These are phyloP conservation scores for Oreochromis aureus DNA, from an alignment of 2,113 vertebrate species.

Conservation along the genomic window DNA sequence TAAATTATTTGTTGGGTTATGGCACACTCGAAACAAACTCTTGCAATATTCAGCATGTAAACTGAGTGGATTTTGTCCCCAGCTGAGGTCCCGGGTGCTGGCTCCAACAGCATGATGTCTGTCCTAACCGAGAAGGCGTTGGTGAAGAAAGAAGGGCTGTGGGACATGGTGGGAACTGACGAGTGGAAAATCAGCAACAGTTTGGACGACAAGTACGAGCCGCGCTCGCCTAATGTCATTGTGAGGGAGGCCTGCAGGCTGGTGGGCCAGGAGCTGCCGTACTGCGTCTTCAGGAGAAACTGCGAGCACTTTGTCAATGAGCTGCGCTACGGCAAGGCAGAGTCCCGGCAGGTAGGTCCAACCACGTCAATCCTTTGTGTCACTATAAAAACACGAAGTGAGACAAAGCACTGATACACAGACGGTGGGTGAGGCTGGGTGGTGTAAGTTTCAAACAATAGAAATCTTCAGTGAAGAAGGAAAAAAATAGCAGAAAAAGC, in stretches of 20 bases:
- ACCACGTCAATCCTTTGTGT: background rate
- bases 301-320: constrained; percentile 79
- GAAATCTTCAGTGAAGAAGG: background rate
- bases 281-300: constrained; percentile 59
- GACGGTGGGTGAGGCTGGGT: background rate
- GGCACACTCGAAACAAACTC: background rate
- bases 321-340: constrained; percentile 71
- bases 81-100: constrained; percentile 60
- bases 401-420: background rate
- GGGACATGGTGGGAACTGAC: constrained; percentile 50
- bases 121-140: constrained; percentile 67
- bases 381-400: background rate
- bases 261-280: constrained; percentile 53
- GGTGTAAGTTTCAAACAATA: background rate
- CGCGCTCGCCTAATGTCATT: constrained; percentile 38
- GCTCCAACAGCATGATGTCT: constrained; percentile 73
- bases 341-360: constrained; percentile 77
- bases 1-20: background rate
- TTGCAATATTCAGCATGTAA: background rate
- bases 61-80: background rate
- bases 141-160: constrained; percentile 74
- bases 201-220: constrained; percentile 57
- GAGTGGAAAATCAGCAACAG: constrained; percentile 70
- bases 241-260: constrained; percentile 32
- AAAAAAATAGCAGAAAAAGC: background rate